Conservation (phyloP, 1,140 invertebrate species). For the Drosophila sucinea region DNA sequence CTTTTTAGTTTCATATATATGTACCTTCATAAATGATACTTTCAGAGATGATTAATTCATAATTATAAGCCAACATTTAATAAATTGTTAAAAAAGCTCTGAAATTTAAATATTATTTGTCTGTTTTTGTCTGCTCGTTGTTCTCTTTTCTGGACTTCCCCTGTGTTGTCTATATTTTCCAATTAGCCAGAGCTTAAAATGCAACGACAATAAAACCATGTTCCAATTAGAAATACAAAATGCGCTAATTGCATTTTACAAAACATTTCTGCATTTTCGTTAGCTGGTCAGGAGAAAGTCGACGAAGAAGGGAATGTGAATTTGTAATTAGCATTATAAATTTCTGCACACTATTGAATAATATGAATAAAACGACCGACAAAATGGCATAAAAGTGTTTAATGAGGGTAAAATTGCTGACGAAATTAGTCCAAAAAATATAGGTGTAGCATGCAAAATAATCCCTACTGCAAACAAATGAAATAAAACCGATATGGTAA, state of each 20-base stretch:
- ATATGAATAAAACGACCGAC: constrained; percentile 29
- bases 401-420: constrained; percentile 9
- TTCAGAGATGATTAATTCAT: constrained; percentile 7
- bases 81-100: constrained; percentile 1
- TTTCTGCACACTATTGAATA: constrained; percentile 58
- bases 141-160: not conserved
- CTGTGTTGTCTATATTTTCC: constrained; percentile 27
- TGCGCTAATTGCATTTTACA: constrained; percentile 70
- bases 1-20: no score
- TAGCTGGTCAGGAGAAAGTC: not conserved
- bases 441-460: not conserved
- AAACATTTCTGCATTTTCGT: constrained; percentile 46
- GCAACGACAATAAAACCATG: constrained; percentile 7
- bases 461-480: not conserved
- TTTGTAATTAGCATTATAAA: constrained; percentile 65
- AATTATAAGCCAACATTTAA: constrained; percentile 15
- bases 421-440: constrained; percentile 7
- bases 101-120: constrained; percentile 3
- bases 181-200: constrained; percentile 61
- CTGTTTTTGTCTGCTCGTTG: not conserved
- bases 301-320: constrained; percentile 45
- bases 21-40: no score
- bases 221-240: constrained; percentile 69
- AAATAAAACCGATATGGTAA: not conserved
- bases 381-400: constrained; percentile 16